Percentiles rank a stretch among this genome's conserved stretches.
phyloP scores from a whole-genome alignment of 2,113 vertebrate species.

The Micromys minutus region DNA sequence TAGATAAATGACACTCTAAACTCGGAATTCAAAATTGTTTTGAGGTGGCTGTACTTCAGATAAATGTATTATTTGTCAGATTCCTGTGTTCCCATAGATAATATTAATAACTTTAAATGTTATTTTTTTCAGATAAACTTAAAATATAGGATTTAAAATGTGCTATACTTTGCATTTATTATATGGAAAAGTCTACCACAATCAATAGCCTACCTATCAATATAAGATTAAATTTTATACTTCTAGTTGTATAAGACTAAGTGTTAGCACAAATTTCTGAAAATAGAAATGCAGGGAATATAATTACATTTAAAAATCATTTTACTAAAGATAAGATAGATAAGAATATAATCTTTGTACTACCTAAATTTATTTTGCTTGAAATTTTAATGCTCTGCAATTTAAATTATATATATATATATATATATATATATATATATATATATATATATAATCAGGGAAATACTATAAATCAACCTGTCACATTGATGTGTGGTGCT shows the following conservation, averaged over 20 bases:
- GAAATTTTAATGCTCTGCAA: not conserved
- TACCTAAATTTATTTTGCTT: not conserved
- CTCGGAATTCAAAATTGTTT: not conserved
- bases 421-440: not conserved
- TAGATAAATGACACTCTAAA: not conserved
- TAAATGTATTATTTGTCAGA: not conserved
- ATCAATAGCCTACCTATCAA: not conserved
- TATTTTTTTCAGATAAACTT: not conserved
- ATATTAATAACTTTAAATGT: not conserved
- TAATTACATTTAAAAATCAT: not conserved
- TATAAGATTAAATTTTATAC: conserved; percentile 8
- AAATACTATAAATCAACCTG: not conserved
- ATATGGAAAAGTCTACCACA: not conserved
- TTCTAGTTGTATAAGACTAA: conserved; percentile 5
- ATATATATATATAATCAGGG: not conserved
- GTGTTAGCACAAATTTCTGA: conserved; percentile 30
- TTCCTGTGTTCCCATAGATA: not conserved
- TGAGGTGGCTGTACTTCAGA: not conserved
- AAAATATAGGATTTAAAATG: not conserved
- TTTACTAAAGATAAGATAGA: not conserved
- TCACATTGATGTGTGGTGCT: not conserved
- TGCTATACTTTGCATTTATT: accelerated
- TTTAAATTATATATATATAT: not conserved
- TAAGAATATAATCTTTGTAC: not conserved
- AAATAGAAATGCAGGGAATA: not conserved